phyloP scores from a whole-genome alignment of 2,888 invertebrate genomes.

The Zaprionus bogoriensis region DNA sequence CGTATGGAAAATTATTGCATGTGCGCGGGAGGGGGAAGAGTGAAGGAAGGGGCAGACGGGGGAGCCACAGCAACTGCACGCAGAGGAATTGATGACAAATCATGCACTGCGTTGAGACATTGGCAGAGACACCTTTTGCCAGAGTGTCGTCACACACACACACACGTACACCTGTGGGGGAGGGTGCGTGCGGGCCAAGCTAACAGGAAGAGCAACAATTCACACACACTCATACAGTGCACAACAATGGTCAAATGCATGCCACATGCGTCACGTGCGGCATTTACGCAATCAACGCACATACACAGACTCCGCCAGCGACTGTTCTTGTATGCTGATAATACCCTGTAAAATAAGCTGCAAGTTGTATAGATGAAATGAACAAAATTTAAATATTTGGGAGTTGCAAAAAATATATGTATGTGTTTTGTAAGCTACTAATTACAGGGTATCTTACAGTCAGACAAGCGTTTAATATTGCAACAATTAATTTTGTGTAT shows the following conservation, averaged over 20 bases:
- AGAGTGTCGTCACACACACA: conserved; percentile 4
- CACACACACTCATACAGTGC: no score
- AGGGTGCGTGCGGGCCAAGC: neutral
- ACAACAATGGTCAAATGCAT: conserved; percentile 41
- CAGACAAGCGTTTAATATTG: no score
- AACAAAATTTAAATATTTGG: no score
- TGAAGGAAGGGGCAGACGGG: neutral
- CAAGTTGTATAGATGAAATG: no score
- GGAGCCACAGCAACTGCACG: conserved; percentile 10
- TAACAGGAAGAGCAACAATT: conserved; percentile 15
- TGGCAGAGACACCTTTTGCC: neutral
- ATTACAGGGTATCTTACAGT: no score
- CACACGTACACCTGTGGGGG: conserved; percentile 5
- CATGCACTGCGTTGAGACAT: conserved; percentile 58
- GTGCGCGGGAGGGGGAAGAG: neutral
- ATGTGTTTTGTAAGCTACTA: no score
- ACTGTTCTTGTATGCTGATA: conserved; percentile 4
- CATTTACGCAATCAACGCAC: conserved; percentile 60
- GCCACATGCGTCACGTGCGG: conserved; percentile 62
- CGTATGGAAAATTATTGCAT: conserved; percentile 69
- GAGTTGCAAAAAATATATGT: no score
- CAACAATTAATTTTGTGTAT: no score
- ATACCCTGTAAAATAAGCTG: conserved; percentile 41
- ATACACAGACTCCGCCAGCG: neutral
- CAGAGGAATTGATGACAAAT: conserved; percentile 66